Evolutionary conservation across 2,888 invertebrate genomes (phyloP).

Genomic region (Amphipyra berbera): DNA sequence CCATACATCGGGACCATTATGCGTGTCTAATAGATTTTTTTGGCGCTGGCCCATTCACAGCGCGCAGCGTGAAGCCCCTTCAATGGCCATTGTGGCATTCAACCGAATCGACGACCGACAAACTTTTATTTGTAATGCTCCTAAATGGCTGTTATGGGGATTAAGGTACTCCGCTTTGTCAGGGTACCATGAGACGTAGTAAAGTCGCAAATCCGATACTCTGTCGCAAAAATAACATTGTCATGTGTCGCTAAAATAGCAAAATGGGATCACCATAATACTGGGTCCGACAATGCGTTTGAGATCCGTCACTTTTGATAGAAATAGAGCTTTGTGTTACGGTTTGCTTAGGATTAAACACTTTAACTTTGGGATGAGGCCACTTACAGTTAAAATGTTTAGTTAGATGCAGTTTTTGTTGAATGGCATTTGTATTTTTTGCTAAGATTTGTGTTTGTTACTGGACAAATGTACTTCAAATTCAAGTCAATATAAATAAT

Average conservation of each 20-base stretch:
- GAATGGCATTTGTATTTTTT: conserved; percentile 21
- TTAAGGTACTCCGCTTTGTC: conserved; percentile 85
- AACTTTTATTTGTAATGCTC: conserved; percentile 88
- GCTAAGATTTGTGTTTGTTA: conserved; percentile 17
- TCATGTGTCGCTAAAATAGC: conserved; percentile 55
- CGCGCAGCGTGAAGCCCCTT: conserved; percentile 85
- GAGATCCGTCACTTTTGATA: conserved; percentile 86
- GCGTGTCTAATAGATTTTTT: conserved; percentile 89
- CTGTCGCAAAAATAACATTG: conserved; percentile 60
- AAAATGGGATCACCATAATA: conserved; percentile 72
- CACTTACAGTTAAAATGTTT: conserved; percentile 69
- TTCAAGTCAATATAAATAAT: conserved; percentile 4
- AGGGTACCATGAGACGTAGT: conserved; percentile 71
- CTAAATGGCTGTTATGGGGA: conserved; percentile 89
- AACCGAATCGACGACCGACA: conserved; percentile 75
- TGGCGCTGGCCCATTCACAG: conserved; percentile 84
- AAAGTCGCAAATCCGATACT: conserved; percentile 71
- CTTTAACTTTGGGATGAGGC: conserved; percentile 72
- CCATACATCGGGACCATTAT: conserved; percentile 81
- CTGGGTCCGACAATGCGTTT: conserved; percentile 72
- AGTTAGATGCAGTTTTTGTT: conserved; percentile 52
- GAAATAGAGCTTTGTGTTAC: conserved; percentile 71
- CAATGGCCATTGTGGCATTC: conserved; percentile 85
- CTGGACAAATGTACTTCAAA: conserved; percentile 3
- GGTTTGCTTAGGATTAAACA: conserved; percentile 81